Evolutionary conservation across 2,888 invertebrate species (phyloP).

Genomic region (Agriopis marginaria): DNA sequence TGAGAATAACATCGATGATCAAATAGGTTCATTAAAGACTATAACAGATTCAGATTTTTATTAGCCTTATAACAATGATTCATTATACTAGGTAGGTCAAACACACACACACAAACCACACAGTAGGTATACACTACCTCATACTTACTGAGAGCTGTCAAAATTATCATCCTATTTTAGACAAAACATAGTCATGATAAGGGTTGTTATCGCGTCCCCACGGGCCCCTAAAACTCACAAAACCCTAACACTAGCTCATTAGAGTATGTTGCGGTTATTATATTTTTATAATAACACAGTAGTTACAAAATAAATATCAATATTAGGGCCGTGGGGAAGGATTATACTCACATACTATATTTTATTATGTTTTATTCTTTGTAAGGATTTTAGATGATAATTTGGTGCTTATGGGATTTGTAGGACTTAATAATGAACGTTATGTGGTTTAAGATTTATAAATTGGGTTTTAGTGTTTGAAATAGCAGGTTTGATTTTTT

Average conservation of each 20-base stretch:
- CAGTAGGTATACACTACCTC: too few relatives aligned
- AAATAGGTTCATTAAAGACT: too few relatives aligned
- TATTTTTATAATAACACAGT: constrained; percentile 53
- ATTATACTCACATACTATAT: constrained; percentile 39
- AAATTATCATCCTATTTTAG: too few relatives aligned
- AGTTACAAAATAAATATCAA: constrained; percentile 59
- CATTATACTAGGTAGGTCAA: too few relatives aligned
- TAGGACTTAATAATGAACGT: constrained; percentile 37
- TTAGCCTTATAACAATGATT: too few relatives aligned
- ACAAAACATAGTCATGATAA: background rate
- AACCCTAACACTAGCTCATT: constrained; percentile 52
- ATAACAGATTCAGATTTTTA: too few relatives aligned
- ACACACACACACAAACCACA: too few relatives aligned
- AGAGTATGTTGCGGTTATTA: constrained; percentile 54
- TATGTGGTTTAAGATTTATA: constrained; percentile 10
- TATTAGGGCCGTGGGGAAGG: constrained; percentile 48
- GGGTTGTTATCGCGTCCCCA: background rate
- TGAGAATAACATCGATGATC: too few relatives aligned
- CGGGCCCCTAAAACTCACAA: constrained; percentile 41
- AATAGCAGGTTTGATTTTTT: background rate
- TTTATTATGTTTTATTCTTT: constrained; percentile 50
- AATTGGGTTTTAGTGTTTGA: background rate
- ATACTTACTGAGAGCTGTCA: too few relatives aligned
- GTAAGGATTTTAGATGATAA: constrained; percentile 44
- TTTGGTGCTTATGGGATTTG: constrained; percentile 44